Base-by-base conservation (phyloP, 2,888 invertebrate species). In the Lydus trimaculatus region DNA sequence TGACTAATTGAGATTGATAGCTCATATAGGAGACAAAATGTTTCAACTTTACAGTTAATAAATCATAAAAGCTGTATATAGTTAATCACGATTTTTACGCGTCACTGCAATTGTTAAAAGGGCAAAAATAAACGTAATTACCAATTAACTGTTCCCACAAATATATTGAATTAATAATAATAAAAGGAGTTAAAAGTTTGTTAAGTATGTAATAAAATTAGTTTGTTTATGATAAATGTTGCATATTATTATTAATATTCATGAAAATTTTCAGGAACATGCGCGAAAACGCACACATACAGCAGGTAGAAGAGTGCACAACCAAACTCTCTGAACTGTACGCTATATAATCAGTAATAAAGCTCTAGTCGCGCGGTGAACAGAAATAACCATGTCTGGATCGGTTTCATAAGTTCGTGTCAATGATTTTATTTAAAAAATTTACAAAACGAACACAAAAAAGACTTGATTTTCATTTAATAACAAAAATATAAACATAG, bases 311-410 rank as follows among this genome's bases (percentile, higher is more conserved):
- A n/a, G n/a, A 48, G 62, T 71, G 65, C 66, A 66, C 67, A 73
- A 74, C 70, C 72, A 67, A 71, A 72, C 71, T 72, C 73, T 64
- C 66, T 72, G 66, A 67, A 73, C 69, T 71, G 67, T 72, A 67
- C 70, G 69, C 79, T 78, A 69, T 69, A 70, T 72, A 73, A 78
- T 78, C 80, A 82, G 83, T 83, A 81, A 83, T 84, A 81, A 78
- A 82, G 82, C 81, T 79, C 78, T 81, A 81, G 81, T 83, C 77
- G 77, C 77, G 77, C 80, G 80, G 80, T 52, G 25, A 25, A 80
- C 82, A 80, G 81, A 83, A 82, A 83, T 82, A 83, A 80, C 78
- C 81, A 81, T 80, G 80, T 81, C 76, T 76, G 73, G 75, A 79
- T 78, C 81, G 78, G 77, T 52, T 20, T 1, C 80, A 78, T 80